Percentiles rank a stretch among this genome's conserved stretches.
Evolutionary conservation across 2,797 vertebrate genomes (phyloP).

Genomic region (Rhynchonycteris naso): DNA sequence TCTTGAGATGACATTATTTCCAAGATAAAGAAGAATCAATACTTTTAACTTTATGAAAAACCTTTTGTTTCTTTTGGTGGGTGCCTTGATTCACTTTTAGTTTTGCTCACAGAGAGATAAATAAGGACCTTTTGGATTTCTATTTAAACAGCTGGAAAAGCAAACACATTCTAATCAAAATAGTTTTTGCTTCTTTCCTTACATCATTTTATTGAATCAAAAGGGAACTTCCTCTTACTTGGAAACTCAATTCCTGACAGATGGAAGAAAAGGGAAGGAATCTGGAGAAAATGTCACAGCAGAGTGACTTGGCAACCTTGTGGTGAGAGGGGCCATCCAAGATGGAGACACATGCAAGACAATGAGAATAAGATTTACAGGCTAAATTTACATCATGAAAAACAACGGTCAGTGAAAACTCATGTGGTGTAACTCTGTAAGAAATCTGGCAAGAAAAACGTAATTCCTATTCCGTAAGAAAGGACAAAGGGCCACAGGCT

Average conservation of each 20-base stretch:
- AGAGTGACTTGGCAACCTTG: constrained; percentile 73
- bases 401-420: constrained; percentile 67
- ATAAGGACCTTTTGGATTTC: constrained; percentile 55
- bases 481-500: constrained; percentile 73
- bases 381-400: constrained; percentile 71
- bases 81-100: neutral
- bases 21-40: neutral
- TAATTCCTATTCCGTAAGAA: constrained; percentile 65
- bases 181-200: constrained; percentile 77
- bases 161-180: constrained; percentile 75
- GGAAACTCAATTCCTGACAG: constrained; percentile 75
- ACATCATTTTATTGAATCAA: constrained; percentile 81
- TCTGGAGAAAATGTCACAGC: constrained; percentile 67
- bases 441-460: constrained; percentile 73
- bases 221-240: constrained; percentile 80
- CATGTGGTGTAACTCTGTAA: constrained; percentile 67
- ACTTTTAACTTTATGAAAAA: neutral
- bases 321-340: constrained; percentile 73
- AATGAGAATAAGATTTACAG: constrained; percentile 76
- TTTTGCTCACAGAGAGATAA: neutral
- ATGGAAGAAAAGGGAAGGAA: constrained; percentile 69
- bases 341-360: constrained; percentile 66
- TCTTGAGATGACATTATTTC: neutral
- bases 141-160: constrained; percentile 79
- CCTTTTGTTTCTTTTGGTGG: neutral